phyloP scores from a whole-genome alignment of 2,888 invertebrate genomes.

The Leucophora obtusa region DNA sequence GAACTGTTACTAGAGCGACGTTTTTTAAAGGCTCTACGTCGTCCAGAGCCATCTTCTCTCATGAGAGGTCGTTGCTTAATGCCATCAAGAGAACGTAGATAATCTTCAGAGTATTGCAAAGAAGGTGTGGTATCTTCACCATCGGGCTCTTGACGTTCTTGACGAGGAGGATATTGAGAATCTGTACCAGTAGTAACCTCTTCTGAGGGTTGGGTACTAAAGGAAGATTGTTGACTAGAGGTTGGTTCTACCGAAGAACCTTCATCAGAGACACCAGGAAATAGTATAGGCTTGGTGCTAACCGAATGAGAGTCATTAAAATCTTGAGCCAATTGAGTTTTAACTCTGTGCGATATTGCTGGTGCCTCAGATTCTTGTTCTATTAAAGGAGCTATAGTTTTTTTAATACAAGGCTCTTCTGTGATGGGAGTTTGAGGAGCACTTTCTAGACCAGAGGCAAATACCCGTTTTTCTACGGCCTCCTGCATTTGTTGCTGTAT shows the following conservation, averaged over 20 bases:
- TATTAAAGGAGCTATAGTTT: constrained; percentile 67
- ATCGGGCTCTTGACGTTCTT: constrained; percentile 80
- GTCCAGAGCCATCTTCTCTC: constrained; percentile 82
- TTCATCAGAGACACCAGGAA: constrained; percentile 75
- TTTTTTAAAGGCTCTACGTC: constrained; percentile 82
- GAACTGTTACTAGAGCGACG: constrained; percentile 81
- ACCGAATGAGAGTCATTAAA: constrained; percentile 69
- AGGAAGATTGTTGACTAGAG: constrained; percentile 73
- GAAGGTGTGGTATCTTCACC: constrained; percentile 73
- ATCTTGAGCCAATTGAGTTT: constrained; percentile 76
- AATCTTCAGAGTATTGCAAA: constrained; percentile 77
- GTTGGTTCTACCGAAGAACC: constrained; percentile 74
- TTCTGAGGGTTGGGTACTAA: constrained; percentile 74
- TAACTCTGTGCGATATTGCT: constrained; percentile 70
- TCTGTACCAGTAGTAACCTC: constrained; percentile 66
- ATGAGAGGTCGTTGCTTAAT: constrained; percentile 82
- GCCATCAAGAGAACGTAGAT: constrained; percentile 82
- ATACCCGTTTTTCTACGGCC: constrained; percentile 58
- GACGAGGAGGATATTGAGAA: constrained; percentile 76
- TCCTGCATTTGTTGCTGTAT: constrained; percentile 70
- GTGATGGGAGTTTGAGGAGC: constrained; percentile 69
- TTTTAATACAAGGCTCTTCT: constrained; percentile 71
- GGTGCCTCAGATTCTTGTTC: constrained; percentile 57
- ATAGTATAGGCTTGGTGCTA: constrained; percentile 71
- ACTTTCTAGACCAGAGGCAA: constrained; percentile 63